Evolutionary conservation across 1,140 invertebrate genomes (phyloP).

Genomic region (Drosophila nigrodunni): DNA sequence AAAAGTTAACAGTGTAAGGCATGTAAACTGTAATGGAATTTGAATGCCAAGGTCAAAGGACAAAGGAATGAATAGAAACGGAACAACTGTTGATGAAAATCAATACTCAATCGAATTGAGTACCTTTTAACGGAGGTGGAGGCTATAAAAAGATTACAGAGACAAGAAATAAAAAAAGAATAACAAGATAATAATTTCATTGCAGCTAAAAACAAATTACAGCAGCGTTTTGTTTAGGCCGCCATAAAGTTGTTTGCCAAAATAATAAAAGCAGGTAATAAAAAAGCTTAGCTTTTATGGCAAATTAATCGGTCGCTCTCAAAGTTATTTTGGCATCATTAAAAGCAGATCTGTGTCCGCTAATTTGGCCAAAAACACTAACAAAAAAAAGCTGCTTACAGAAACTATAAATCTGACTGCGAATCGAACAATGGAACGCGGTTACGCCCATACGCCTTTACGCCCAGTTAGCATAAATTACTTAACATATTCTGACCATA

Average conservation of each 20-base stretch:
- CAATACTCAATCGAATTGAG: too few species aligned
- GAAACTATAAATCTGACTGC: slow-evolving; percentile 17
- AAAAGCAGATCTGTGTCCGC: slow-evolving; percentile 58
- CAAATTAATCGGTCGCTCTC: slow-evolving; percentile 57
- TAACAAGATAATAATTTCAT: not conserved
- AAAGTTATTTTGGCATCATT: slow-evolving; percentile 60
- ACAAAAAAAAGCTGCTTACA: slow-evolving; percentile 20
- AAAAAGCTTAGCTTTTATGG: slow-evolving; percentile 61
- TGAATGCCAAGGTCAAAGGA: too few species aligned
- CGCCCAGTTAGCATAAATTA: slow-evolving; percentile 47
- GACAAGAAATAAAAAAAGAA: not conserved
- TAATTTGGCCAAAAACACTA: slow-evolving; percentile 45
- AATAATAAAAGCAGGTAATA: slow-evolving; percentile 27
- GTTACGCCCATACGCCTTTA: slow-evolving; percentile 24
- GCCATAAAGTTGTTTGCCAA: slow-evolving; percentile 9
- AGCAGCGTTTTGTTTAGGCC: not conserved
- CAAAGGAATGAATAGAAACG: too few species aligned
- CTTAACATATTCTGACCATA: slow-evolving; percentile 38
- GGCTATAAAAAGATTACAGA: too few species aligned
- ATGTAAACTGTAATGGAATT: too few species aligned
- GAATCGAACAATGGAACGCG: slow-evolving; percentile 30
- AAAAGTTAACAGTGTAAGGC: too few species aligned
- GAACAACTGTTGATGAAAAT: too few species aligned
- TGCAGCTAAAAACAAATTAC: not conserved
- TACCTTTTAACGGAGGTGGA: too few species aligned